Conservation (phyloP, 2,113 vertebrate species). For the Castor canadensis region DNA sequence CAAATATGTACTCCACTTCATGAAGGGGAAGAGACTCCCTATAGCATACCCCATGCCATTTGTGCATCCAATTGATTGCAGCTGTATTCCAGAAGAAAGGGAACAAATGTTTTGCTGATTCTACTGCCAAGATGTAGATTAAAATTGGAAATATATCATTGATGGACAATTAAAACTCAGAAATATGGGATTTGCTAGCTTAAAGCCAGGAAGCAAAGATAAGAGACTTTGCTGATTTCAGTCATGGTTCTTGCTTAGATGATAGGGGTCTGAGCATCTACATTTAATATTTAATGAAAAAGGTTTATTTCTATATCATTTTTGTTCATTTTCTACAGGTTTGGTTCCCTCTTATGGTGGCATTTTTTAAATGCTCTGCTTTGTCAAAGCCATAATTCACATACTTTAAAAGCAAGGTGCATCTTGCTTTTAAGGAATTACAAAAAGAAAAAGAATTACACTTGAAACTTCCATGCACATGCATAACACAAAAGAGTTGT, state of each 20-base stretch:
- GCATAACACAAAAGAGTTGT: neutral
- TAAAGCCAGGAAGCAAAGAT: constrained; percentile 69
- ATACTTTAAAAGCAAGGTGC: constrained; percentile 57
- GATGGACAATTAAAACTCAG: constrained; percentile 78
- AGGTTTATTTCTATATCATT: constrained; percentile 55
- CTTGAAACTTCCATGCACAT: neutral
- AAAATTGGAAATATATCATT: constrained; percentile 81
- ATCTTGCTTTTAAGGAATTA: no score
- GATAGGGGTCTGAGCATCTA: constrained; percentile 24
- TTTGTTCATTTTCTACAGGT: constrained; percentile 60
- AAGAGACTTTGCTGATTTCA: neutral
- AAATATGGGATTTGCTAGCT: constrained; percentile 74
- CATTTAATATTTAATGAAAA: constrained; percentile 49
- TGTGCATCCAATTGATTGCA: constrained; percentile 80
- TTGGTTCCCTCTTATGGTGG: constrained; percentile 35
- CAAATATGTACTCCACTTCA: constrained; percentile 66
- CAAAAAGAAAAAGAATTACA: neutral
- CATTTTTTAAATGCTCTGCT: constrained; percentile 59
- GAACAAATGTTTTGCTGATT: constrained; percentile 79
- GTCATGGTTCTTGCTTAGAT: constrained; percentile 34
- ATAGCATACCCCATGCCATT: constrained; percentile 67
- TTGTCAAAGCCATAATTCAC: constrained; percentile 70
- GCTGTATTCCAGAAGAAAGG: constrained; percentile 78
- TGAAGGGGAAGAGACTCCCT: constrained; percentile 61
- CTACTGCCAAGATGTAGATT: constrained; percentile 83